phyloP scores from a whole-genome alignment of 2,113 vertebrate species.

The Sus scrofa region T2T-Sscrofa CM000827.6:88023001-88023500 shows the following conservation, averaged over 20 bases:
- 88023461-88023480: constrained; percentile 35
- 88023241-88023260: background rate
- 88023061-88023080: no score
- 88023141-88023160: no score
- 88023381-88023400: background rate
- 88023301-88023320: background rate
- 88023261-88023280: background rate
- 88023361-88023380: background rate
- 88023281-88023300: background rate
- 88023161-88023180: no score
- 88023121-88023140: no score
- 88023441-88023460: constrained; percentile 41
- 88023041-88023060: no score
- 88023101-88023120: no score
- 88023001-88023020: no score
- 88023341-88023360: constrained; percentile 33
- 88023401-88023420: constrained; percentile 56
- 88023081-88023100: no score
- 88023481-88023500: constrained; percentile 71
- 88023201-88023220: no score
- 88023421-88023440: constrained; percentile 47
- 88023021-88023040: no score
- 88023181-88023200: no score
- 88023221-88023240: background rate
- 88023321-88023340: background rate